These are phyloP conservation scores for Epinephelus cyanopodus DNA, from an alignment of 2,113 vertebrate genomes.

Conservation along the genomic window DNA sequence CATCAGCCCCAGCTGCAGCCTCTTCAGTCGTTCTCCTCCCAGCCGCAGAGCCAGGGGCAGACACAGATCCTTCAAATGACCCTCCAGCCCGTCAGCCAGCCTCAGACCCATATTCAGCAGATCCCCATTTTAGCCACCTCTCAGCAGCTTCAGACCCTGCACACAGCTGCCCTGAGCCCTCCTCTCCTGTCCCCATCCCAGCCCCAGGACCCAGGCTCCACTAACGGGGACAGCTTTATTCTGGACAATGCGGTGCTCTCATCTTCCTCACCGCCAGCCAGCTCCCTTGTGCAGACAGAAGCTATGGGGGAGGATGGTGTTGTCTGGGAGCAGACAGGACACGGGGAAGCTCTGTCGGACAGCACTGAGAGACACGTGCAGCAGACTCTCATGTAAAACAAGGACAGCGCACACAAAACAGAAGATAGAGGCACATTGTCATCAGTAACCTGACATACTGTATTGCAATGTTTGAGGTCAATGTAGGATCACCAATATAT, in stretches of 20 bases:
- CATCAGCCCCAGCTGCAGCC: constrained; percentile 79
- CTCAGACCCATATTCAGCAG: constrained; percentile 79
- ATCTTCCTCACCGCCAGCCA: constrained; percentile 68
- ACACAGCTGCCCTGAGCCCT: constrained; percentile 40
- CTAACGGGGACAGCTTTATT: constrained; percentile 71
- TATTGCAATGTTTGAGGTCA: constrained; percentile 66
- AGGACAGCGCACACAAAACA: constrained; percentile 23
- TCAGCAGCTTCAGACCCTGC: constrained; percentile 78
- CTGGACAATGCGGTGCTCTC: constrained; percentile 70
- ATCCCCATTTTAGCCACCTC: constrained; percentile 75
- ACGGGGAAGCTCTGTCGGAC: constrained; percentile 65
- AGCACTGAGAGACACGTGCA: constrained; percentile 65
- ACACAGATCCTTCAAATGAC: constrained; percentile 84
- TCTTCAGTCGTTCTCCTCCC: constrained; percentile 71
- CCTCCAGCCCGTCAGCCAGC: constrained; percentile 79
- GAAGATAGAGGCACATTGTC: constrained; percentile 21
- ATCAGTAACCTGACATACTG: constrained; percentile 51
- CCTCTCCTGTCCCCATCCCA: constrained; percentile 68
- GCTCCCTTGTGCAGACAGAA: constrained; percentile 81
- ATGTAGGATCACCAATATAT: constrained; percentile 77
- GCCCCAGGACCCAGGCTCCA: constrained; percentile 59
- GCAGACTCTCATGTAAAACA: constrained; percentile 72
- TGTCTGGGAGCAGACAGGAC: constrained; percentile 67
- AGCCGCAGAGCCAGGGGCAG: constrained; percentile 78
- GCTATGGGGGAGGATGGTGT: constrained; percentile 60